Evolutionary conservation across 2,888 invertebrate genomes (phyloP).

Genomic region (Drosophila quinaria): DNA sequence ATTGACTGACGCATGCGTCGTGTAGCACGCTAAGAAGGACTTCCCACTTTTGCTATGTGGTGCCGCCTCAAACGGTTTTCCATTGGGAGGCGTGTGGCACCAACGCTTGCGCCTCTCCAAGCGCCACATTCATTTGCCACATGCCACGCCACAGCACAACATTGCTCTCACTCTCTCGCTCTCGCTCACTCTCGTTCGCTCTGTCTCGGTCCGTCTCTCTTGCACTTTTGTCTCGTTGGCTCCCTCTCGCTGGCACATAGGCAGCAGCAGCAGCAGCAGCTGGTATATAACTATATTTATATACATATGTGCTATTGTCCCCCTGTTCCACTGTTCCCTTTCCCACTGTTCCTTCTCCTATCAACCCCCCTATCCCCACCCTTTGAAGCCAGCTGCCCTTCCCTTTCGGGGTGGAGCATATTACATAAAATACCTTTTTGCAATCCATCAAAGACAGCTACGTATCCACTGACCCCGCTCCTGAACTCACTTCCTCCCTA

Average conservation of each 20-base stretch:
- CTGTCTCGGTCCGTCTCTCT: background rate
- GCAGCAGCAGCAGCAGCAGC: background rate
- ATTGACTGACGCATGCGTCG: slow-evolving; percentile 54
- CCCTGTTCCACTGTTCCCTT: too few relatives aligned
- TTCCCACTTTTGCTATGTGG: slow-evolving; percentile 67
- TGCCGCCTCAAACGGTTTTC: slow-evolving; percentile 72
- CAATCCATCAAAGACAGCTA: slow-evolving; percentile 80
- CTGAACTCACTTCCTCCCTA: background rate
- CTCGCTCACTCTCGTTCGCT: background rate
- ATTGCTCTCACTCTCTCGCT: background rate
- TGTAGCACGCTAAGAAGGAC: slow-evolving; percentile 60
- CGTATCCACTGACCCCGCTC: slow-evolving; percentile 10
- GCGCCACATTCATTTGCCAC: slow-evolving; percentile 47
- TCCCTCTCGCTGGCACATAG: slow-evolving; percentile 17
- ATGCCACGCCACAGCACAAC: slow-evolving; percentile 5
- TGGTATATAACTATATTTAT: slow-evolving; percentile 14
- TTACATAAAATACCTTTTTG: slow-evolving; percentile 80
- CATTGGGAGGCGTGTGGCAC: slow-evolving; percentile 72
- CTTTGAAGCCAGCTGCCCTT: slow-evolving; percentile 8
- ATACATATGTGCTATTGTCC: slow-evolving; percentile 38
- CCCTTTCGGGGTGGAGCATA: slow-evolving; percentile 37
- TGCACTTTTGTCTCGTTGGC: slow-evolving; percentile 14
- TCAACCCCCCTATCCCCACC: background rate
- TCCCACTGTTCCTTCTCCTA: background rate
- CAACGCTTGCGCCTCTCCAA: slow-evolving; percentile 75